Conservation (phyloP, 1,140 invertebrate species). For the Bicyclus anynana region DNA sequence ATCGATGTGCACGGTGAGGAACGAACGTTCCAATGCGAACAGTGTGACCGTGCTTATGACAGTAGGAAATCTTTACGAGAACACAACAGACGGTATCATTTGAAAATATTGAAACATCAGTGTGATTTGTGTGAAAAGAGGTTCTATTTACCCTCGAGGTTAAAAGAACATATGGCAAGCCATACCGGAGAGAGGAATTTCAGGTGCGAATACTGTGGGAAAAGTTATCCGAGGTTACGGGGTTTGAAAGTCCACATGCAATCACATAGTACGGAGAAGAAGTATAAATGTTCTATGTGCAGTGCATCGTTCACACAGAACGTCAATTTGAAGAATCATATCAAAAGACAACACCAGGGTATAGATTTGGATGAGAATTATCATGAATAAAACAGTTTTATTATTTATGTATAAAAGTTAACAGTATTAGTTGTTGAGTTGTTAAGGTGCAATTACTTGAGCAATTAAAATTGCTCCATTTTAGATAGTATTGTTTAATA, state of each 20-base stretch:
- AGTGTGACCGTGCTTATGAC: slow-evolving; percentile 53
- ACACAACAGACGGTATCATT: slow-evolving; percentile 52
- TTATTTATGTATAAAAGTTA: too few species aligned
- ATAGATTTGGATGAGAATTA: slow-evolving; percentile 39
- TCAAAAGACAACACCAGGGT: slow-evolving; percentile 52
- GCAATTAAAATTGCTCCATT: too few species aligned
- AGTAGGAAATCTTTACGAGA: slow-evolving; percentile 57
- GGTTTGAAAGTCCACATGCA: slow-evolving; percentile 57
- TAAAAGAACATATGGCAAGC: slow-evolving; percentile 60
- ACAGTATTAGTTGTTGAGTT: too few species aligned
- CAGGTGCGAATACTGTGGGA: slow-evolving; percentile 59
- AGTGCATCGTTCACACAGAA: slow-evolving; percentile 54
- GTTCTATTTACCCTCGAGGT: slow-evolving; percentile 55
- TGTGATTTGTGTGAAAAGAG: slow-evolving; percentile 62
- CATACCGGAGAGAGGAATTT: slow-evolving; percentile 65
- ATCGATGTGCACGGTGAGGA: slow-evolving; percentile 54
- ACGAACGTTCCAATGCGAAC: slow-evolving; percentile 49
- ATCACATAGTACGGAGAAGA: slow-evolving; percentile 48
- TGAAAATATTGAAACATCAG: slow-evolving; percentile 60
- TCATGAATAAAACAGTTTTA: slow-evolving; percentile 19
- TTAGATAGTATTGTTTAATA: too few species aligned
- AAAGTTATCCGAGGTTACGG: slow-evolving; percentile 53
- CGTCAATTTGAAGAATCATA: slow-evolving; percentile 55
- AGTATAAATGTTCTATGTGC: slow-evolving; percentile 46
- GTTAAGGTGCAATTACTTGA: too few species aligned